Conservation (phyloP, 1,140 invertebrate species). For the Drosophila kikkawai region DNA sequence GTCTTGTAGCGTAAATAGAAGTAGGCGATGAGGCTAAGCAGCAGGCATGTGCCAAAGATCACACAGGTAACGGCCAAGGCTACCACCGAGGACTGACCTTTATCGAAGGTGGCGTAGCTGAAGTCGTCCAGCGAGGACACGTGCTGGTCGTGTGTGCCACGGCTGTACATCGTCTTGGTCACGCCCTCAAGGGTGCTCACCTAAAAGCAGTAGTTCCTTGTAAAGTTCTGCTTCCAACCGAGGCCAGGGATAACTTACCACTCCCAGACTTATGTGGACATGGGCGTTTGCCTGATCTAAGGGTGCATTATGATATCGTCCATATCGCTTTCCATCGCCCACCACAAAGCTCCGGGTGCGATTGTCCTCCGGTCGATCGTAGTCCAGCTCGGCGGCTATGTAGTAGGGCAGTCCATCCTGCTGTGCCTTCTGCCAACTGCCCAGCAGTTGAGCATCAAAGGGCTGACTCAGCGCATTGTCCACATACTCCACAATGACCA, state of each 20-base stretch:
- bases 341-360: conserved; percentile 89
- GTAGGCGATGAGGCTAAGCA: conserved; percentile 87
- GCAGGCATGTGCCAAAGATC: conserved; percentile 87
- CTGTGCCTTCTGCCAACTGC: conserved; percentile 87
- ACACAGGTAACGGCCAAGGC: conserved; percentile 88
- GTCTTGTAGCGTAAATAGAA: conserved; percentile 87
- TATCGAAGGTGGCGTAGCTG: conserved; percentile 74
- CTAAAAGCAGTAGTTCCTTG: conserved; percentile 14
- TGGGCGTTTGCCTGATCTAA: conserved; percentile 86
- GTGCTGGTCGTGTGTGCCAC: conserved; percentile 85
- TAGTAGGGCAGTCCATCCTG: conserved; percentile 90
- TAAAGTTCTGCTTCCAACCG: not conserved
- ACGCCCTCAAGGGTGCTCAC: conserved; percentile 88
- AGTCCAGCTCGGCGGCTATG: conserved; percentile 90
- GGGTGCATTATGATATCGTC: conserved; percentile 92
- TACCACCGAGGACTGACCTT: conserved; percentile 81
- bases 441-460: conserved; percentile 86
- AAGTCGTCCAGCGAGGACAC: conserved; percentile 69
- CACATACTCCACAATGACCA: conserved; percentile 88
- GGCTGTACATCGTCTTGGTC: conserved; percentile 89
- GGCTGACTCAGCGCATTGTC: conserved; percentile 87
- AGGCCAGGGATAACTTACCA: conserved; percentile 85
- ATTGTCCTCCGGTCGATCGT: conserved; percentile 71
- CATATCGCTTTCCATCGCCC: conserved; percentile 91
- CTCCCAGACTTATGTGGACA: conserved; percentile 90